Percentiles rank a stretch among this genome's conserved stretches.
Conservation (phyloP, 1,140 invertebrate genomes). For the Druon quercuslanigerum region DNA sequence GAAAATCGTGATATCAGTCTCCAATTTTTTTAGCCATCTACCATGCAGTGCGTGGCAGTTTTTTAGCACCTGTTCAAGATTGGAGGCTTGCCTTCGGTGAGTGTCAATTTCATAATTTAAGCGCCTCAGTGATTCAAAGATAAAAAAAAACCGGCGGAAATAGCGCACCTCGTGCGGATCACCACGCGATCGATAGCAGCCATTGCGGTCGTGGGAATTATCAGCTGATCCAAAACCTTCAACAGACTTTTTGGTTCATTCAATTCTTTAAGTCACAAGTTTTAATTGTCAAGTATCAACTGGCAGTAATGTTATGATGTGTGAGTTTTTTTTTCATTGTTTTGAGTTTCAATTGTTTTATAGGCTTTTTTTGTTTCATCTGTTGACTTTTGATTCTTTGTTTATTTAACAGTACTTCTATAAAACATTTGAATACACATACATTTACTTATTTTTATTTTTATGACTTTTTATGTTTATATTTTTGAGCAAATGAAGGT, state of each 20-base stretch:
- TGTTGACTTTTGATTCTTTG: no score
- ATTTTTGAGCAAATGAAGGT: no score
- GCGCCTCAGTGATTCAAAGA: neutral
- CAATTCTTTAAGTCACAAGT: neutral
- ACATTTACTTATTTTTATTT: no score
- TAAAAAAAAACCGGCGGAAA: slow-evolving; percentile 31
- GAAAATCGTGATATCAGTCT: slow-evolving; percentile 13
- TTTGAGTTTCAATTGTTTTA: no score
- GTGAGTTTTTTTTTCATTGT: no score
- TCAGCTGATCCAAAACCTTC: slow-evolving; percentile 35
- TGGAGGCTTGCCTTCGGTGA: slow-evolving; percentile 60
- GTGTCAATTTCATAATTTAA: slow-evolving; percentile 46
- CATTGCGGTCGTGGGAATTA: slow-evolving; percentile 44
- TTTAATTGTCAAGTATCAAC: no score
- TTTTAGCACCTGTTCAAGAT: slow-evolving; percentile 68
- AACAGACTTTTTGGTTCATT: neutral
- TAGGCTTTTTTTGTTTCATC: no score
- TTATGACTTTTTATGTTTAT: no score
- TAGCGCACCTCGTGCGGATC: slow-evolving; percentile 24
- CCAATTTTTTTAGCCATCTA: slow-evolving; percentile 45
- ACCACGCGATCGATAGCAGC: slow-evolving; percentile 57
- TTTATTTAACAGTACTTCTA: no score
- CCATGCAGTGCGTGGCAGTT: slow-evolving; percentile 64
- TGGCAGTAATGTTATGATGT: no score
- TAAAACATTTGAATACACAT: no score